Evolutionary conservation across 2,797 vertebrate genomes (phyloP), one percentile per base, ranked within the genome.

Genomic region (Macrochelys suwanniensis): DNA sequence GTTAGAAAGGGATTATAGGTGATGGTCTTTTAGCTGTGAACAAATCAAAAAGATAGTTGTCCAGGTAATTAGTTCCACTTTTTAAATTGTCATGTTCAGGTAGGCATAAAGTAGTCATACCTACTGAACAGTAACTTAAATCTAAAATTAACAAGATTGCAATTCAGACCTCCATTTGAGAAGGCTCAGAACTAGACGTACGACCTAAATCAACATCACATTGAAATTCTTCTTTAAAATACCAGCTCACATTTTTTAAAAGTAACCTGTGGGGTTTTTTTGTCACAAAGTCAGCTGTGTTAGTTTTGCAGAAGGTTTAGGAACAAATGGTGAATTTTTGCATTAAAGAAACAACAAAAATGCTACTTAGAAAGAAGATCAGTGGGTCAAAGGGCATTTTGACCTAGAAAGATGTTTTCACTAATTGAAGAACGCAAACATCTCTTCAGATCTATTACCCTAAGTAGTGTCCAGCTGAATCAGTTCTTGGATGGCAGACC

Each of bases 101-200:
- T 81, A 80, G 95, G 83, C 26, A 81, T 50, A 83, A 94, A 84
- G 57, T 28, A 88, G 96, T 94, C 85, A 89, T 85, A 54, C 57
- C 15, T 89, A 81, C n/a, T 2, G 56, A 25, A 77, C 61, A 93
- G 17, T 51, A 79, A 88, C 84, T 95, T 93, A 95, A 92, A 94
- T 80, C 54, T 87, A 26, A 65, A 89, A 77, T 7, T 76, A 95
- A 86, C 79, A 81, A 50, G 91, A 94, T 33, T 91, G 90, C 85
- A 94, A 80, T 89, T 88, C n/a, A 90, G 91, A 88, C 11, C 56
- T 83, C 68, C 57, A 92, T 83, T 92, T 88, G 10, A 90, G 71
- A 92, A 51, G n/a, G 13, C 80, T 93, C 11, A 77, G 42, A 76
- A 11, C 42, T 42, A 74, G 71, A 74, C 6, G 5, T 45, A 26